Evolutionary conservation across 2,797 vertebrate species (phyloP), one percentile per base, ranked within the genome.

Genomic region (Picus viridis): DNA sequence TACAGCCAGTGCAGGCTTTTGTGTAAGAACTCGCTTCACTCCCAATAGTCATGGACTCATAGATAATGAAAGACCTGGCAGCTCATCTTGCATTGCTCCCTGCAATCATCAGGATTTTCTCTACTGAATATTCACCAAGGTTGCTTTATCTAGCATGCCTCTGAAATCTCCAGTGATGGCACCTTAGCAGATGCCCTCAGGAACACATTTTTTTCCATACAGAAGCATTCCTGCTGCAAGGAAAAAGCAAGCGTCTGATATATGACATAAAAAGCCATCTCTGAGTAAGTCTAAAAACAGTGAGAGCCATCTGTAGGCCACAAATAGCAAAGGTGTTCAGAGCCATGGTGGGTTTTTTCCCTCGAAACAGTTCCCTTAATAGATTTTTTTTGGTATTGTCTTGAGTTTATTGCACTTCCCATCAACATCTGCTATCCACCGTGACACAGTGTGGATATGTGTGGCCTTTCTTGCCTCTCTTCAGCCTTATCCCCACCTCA

Each of bases 61-160:
- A 86, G 93, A 82, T 86, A 93, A 95, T 83, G 86, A 95, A 95
- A 86, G 79, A 89, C 76, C 82, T 94, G 90, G 88, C 89, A 92
- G 77, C 77, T 88, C 86, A 72, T 87, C 90, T 79, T 83, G 75
- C 75, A 62, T n/a, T 49, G 65, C 77, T 87, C 76, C 74, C 64
- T 89, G 78, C 83, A 95, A 90, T 93, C 88, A 90, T 77, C 83
- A 92, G 86, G 68, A 84, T 88, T 95, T 94, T 93, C 81, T 80
- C 85, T 91, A 47, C 64, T 93, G 85, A 86, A 91, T 94, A 96
- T 93, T 92, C 76, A 93, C 89, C 5, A 32, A 81, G 29, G 27
- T 70, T 91, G 71, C 71, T 89, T 89, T 83, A 78, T 70, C 78
- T 92, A 59, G 65, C 56, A n/a, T 2, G 26, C 54, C 45, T 58